Conservation (phyloP, 2,888 invertebrate species). For the Cyrtodaria siliqua region DNA sequence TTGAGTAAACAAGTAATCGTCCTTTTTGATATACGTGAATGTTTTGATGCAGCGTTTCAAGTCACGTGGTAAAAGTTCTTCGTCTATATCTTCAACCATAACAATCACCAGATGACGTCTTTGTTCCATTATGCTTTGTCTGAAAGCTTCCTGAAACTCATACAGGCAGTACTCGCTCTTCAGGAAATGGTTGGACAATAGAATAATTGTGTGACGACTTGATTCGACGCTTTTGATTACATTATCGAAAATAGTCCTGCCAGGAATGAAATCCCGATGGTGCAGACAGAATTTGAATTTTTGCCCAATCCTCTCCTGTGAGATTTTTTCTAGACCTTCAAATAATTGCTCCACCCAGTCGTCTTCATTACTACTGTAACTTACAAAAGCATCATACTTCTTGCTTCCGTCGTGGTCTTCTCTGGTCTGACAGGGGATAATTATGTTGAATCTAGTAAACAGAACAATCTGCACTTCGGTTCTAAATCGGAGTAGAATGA, state of each 20-base stretch:
- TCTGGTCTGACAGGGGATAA: constrained; percentile 72
- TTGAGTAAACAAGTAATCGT: constrained; percentile 65
- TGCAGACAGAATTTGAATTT: constrained; percentile 75
- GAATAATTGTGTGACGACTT: constrained; percentile 94
- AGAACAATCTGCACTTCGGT: constrained; percentile 71
- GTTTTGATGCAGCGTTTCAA: constrained; percentile 69
- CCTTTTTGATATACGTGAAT: constrained; percentile 69
- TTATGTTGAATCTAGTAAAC: constrained; percentile 77
- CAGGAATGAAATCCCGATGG: constrained; percentile 76
- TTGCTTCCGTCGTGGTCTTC: constrained; percentile 49
- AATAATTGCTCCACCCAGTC: constrained; percentile 94
- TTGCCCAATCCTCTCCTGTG: constrained; percentile 87
- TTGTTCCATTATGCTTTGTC: constrained; percentile 91
- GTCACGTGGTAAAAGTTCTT: constrained; percentile 88
- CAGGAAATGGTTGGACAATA: constrained; percentile 95
- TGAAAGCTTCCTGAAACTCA: constrained; percentile 95
- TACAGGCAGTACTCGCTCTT: constrained; percentile 96
- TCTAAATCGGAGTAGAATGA: constrained; percentile 46
- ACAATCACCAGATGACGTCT: constrained; percentile 92
- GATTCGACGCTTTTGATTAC: constrained; percentile 95
- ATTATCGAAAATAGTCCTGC: constrained; percentile 91
- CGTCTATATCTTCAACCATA: constrained; percentile 93
- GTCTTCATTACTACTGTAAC: constrained; percentile 95
- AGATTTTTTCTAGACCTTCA: constrained; percentile 89
- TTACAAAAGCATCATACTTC: constrained; percentile 94